Base-by-base conservation (phyloP, 2,888 invertebrate species). In the Dione juno region DNA sequence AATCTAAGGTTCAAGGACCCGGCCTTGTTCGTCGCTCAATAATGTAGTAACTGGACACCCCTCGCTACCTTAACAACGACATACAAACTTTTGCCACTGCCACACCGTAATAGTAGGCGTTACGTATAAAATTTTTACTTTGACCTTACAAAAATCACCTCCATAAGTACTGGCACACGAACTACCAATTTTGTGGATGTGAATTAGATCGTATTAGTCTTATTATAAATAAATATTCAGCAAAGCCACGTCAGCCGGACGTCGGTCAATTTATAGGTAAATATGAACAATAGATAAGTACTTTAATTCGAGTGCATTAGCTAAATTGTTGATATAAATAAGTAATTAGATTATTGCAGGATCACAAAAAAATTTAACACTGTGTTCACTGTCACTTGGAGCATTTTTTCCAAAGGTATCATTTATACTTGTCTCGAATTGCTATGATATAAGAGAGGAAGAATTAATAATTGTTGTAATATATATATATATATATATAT, bases 1-100 rank as follows among this genome's bases (percentile, higher is more conserved):
- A 70, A 97, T 89, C 67, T 76, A 68, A 79, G 43, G 98, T 98
- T 86, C 97, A 98, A 79, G 99, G 99, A 66, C 97, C 96, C 72
- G 97, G 96, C 93, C 99, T 99, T 61, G 97, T 95, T 16, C 95
- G 95, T 74, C 97, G 96, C 75, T 98, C 96, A 83, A 97, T 96
- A 67, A 96, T 97, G 67, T 95, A 95, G 95, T 82, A 97, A 77
- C 75, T 74, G 77, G 77, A 76, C 79, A 80, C 81, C 84, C 81
- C 79, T 48, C 57, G 52, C 50, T 67, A 41, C 74, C 74, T 69
- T 73, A 69, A 73, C 71, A 67, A 73, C 74, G 70, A 67, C 70
- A 69, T 69, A 75, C 73, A 75, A 73, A 74, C 74, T 74, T 72
- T 72, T 65, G 68, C 66, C 45, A 70, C 72, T 67, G 48, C 50